Conservation (phyloP, 2,888 invertebrate genomes). For the Oegoconia quadripuncta region DNA sequence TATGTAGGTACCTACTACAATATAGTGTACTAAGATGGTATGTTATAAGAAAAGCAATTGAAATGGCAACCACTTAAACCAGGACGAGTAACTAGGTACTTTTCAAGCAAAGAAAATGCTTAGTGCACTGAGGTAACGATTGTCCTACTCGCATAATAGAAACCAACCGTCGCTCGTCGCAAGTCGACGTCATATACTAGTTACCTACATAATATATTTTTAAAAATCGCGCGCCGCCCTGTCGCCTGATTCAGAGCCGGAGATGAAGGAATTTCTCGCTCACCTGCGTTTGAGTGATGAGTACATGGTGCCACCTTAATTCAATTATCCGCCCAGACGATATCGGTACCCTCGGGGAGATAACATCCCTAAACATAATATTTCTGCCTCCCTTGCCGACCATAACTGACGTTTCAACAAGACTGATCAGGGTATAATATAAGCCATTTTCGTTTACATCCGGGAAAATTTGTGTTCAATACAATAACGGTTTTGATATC, state of each 20-base stretch:
- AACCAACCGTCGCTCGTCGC: not conserved
- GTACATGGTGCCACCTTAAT: conserved; percentile 46
- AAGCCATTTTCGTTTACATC: not conserved
- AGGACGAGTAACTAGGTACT: not conserved
- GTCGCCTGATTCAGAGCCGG: conserved; percentile 19
- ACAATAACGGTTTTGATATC: conserved; percentile 1
- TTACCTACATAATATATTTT: conserved; percentile 2
- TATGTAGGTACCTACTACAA: too few species aligned
- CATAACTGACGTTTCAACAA: conserved; percentile 32
- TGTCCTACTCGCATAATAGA: too few species aligned
- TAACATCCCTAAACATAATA: conserved; percentile 29
- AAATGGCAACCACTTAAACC: conserved; percentile 9
- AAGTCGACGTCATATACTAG: conserved; percentile 17
- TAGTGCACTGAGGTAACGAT: conserved; percentile 14
- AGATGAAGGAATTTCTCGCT: conserved; percentile 20
- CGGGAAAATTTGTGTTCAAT: not conserved
- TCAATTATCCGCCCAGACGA: conserved; percentile 43
- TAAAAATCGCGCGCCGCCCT: not conserved
- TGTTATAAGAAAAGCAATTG: conserved; percentile 9
- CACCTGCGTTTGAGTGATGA: conserved; percentile 55
- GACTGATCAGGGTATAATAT: conserved; percentile 21
- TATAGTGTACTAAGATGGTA: too few species aligned
- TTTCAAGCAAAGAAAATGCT: conserved; percentile 18
- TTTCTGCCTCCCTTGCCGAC: conserved; percentile 33
- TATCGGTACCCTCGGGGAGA: conserved; percentile 30